These are phyloP conservation scores for Agrochola circellaris DNA, from an alignment of 2,888 invertebrate species.

Conservation along the genomic window DNA sequence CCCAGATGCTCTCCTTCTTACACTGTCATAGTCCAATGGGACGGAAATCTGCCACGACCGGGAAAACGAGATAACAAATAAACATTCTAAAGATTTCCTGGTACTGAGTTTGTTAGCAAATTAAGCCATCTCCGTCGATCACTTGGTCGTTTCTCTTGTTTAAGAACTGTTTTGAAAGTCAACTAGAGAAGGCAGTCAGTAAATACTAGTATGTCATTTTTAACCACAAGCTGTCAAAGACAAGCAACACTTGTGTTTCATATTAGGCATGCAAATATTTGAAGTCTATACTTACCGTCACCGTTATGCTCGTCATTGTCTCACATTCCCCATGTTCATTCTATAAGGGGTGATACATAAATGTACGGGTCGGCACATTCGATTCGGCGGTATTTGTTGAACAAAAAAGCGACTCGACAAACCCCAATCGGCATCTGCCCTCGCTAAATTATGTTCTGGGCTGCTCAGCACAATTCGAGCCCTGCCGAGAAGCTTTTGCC, in stretches of 20 bases:
- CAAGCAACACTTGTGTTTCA: conserved; percentile 3
- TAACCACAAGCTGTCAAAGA: not conserved
- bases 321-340: not conserved
- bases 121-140: no score
- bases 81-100: no score
- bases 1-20: no score
- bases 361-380: not conserved
- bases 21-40: not conserved
- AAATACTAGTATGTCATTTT: not conserved
- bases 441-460: not conserved
- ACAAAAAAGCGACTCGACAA: not conserved
- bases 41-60: not conserved
- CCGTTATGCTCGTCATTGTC: not conserved
- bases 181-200: not conserved
- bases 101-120: no score
- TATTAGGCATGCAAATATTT: conserved; percentile 14
- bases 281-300: not conserved
- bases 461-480: no score
- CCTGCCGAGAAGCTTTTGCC: not conserved
- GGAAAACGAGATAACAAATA: no score
- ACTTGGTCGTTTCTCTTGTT: not conserved
- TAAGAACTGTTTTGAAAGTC: not conserved
- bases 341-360: not conserved
- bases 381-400: not conserved
- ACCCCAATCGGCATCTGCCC: not conserved